Evolutionary conservation across 2,888 invertebrate genomes (phyloP).

Genomic region (Apocheima hispidaria): DNA sequence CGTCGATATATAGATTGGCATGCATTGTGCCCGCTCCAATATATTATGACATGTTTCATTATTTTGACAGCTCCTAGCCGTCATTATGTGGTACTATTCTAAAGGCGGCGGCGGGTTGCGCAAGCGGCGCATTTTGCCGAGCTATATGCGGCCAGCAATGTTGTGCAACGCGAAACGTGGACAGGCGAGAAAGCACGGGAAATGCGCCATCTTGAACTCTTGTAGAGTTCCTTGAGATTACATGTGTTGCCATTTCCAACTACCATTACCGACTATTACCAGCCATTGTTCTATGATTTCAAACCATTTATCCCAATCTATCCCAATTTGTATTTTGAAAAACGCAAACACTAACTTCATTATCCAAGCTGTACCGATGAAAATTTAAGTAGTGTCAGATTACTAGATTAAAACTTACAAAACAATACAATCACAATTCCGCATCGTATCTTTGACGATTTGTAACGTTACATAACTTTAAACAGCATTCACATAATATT

Average conservation of each 20-base stretch:
- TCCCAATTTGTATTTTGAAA: too few species aligned
- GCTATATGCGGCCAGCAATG: slow-evolving; percentile 26
- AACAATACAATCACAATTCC: background rate
- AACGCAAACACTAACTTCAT: too few species aligned
- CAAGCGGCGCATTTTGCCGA: slow-evolving; percentile 21
- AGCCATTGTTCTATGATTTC: background rate
- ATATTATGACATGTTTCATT: slow-evolving; percentile 47
- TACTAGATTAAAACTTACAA: background rate
- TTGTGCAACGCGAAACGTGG: slow-evolving; percentile 41
- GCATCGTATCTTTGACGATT: slow-evolving; percentile 3
- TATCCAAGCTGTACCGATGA: too few species aligned
- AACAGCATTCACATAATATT: slow-evolving; percentile 4
- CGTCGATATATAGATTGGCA: slow-evolving; percentile 24
- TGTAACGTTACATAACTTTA: slow-evolving; percentile 7
- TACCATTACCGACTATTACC: background rate
- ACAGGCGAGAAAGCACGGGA: slow-evolving; percentile 36
- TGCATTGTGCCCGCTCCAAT: slow-evolving; percentile 29
- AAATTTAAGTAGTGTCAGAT: background rate
- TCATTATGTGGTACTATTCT: slow-evolving; percentile 59
- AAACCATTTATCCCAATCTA: too few species aligned
- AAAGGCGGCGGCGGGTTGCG: slow-evolving; percentile 58
- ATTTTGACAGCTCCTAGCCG: slow-evolving; percentile 45
- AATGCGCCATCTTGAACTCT: slow-evolving; percentile 20
- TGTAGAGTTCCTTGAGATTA: background rate
- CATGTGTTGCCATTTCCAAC: background rate